Evolutionary conservation across 2,113 vertebrate species (phyloP), one percentile per base, ranked within the genome.

Genomic region (Cercocebus atys): DNA sequence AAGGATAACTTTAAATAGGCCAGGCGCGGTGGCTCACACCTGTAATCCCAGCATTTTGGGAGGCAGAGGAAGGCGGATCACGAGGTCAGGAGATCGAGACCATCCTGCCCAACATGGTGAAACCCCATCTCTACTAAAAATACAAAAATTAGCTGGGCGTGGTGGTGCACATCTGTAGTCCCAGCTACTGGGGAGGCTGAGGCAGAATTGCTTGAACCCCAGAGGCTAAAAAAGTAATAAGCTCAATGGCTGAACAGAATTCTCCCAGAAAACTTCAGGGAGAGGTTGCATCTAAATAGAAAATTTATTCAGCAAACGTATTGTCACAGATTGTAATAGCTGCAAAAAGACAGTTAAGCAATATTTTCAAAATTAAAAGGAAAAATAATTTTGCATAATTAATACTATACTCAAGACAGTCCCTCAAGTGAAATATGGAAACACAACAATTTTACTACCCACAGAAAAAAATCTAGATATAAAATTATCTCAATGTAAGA

Each of bases 341-440:
- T 82, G 14, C 38, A 88, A 70, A 66, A 70, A 45, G n/a, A 47
- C 14, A 96, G 72, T 32, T 16, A 78, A 86, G 59, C 6, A 72
- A 18, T 43, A 93, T 66, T 97, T 94, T 68, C n/a, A 59, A 81
- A 93, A 83, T 59, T 52, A 72, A 93, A 89, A 84, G 86, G 23
- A 18, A 88, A 80, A 83, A 90, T 52, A 1, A 93, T 50, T 83
- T 66, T 35, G 25, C 32, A 52, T 88, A 35, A 90, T 11, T 50
- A 86, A 50, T 43, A 86, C 8, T 45, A 25, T 17, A 88, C 16
- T 84, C 66, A 93, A 86, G 18, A 45, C 7, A 66, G n/a, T 11
- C 12, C 25, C 40, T 27, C 38, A n/a, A 17, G 4, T 81, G 27
- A 4, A 16, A 68, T 23, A 40, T n/a, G 6, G 5, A 94, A 83